Base-by-base conservation (phyloP, 1,140 invertebrate species). In the Periplaneta americana region DNA sequence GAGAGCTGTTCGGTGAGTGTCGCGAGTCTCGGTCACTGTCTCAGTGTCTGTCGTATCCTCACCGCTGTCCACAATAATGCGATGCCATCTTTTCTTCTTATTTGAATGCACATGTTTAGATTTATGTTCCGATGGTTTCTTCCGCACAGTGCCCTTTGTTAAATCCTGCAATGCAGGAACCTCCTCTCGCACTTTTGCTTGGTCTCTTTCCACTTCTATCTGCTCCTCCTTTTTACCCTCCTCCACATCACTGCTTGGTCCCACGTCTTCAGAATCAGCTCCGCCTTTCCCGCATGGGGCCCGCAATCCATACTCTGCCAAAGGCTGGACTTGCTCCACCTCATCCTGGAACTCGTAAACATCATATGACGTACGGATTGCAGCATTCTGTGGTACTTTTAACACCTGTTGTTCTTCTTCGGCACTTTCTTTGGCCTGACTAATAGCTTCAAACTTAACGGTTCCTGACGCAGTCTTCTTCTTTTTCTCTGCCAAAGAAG, bases 271-370 rank as follows among this genome's bases (percentile, higher is more conserved):
- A n/a, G n/a, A n/a, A n/a, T n/a, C n/a, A 57, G 48, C 22, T 10
- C 39, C 39, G 22, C 13, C 22, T 28, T 78, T 78, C 34, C 28
- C 76, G 28, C 28, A 15, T n/a, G n/a, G 34, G 18, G 34, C 13
- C 34, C n/a, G 9, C 32, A 79, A 48, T 48, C 78, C 78, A 39
- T 9, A 10, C 13, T 79, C 78, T 0, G 34, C 15, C 13, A 39
- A 18, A 57, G 11, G 66, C n/a, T 28, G 34, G 34, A 6, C 31
- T 33, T 80, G 35, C 11, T 80, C 79, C 39, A 31, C 79, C 33
- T 80, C 79, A 74, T 57, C 48, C 17, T 57, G 48, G 10, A 80
- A 80, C 34, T 80, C 79, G 66, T 80, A 80, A 5, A 80, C 17
- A 33, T 80, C 79, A 15, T 48, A 57, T 9, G 66, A 34, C 1